Conservation (phyloP, 1,140 invertebrate genomes). For the Drosophila parabipectinata region DNA sequence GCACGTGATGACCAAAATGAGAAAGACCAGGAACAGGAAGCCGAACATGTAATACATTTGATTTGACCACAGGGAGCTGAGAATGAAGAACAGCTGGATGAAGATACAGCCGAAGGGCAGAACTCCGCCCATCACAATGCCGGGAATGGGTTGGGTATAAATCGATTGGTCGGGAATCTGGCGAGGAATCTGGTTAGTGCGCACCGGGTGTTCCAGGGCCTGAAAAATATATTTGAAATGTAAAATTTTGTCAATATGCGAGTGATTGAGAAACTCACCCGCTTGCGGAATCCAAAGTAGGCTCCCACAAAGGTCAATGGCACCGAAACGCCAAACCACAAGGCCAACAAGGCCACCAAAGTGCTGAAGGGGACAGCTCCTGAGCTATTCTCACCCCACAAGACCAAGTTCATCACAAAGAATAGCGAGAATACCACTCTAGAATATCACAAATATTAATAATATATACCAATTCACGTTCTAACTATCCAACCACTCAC, state of each 20-base stretch:
- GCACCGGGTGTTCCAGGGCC: slow-evolving; percentile 97
- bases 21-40: slow-evolving; percentile 98
- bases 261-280: slow-evolving; percentile 87
- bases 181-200: slow-evolving; percentile 99
- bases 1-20: slow-evolving; percentile 98
- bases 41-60: slow-evolving; percentile 99
- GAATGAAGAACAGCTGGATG: slow-evolving; percentile 99
- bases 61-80: slow-evolving; percentile 99
- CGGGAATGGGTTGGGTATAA: slow-evolving; percentile 96
- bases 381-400: slow-evolving; percentile 97
- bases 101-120: slow-evolving; percentile 99
- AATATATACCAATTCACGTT: slow-evolving; percentile 11
- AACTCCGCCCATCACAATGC: slow-evolving; percentile 98
- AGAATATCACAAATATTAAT: slow-evolving; percentile 69
- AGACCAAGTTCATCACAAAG: slow-evolving; percentile 97
- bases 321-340: slow-evolving; percentile 99
- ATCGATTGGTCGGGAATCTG: slow-evolving; percentile 99
- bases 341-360: slow-evolving; percentile 96
- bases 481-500: slow-evolving; percentile 85
- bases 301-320: slow-evolving; percentile 99
- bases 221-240: slow-evolving; percentile 82
- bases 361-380: slow-evolving; percentile 98
- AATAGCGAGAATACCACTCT: slow-evolving; percentile 97
- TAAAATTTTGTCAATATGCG: not conserved
- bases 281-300: slow-evolving; percentile 98